Evolutionary conservation across 30 jellyfish, hydroid and myxozoan genomes (phyloP), one percentile per base, ranked within the genome.

Genomic region (Clytia hemisphaerica): DNA sequence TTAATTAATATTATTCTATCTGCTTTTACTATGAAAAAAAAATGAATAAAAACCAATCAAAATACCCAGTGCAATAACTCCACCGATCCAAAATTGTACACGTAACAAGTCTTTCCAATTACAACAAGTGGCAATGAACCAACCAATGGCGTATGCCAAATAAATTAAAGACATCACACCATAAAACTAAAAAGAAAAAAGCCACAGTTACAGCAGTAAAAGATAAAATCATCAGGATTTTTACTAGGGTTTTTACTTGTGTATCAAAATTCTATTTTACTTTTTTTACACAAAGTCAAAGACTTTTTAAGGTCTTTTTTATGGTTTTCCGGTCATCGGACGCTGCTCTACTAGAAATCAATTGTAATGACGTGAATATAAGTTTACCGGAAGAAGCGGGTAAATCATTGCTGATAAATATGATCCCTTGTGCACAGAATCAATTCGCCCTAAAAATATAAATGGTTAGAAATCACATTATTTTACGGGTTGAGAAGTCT

Each of bases 81-180:
- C 93, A 1, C 95, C 93, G 46, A 85, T 77, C 95, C 95, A 85
- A 61, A 85, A 85, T 93, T 85, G 95, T 42, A 85, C 79, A 28
- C 95, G 45, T 22, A 85, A 82, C 16, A 85, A 78, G 26, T 85
- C 95, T 62, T 93, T 77, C 95, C 95, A 85, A 58, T 85, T 85
- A 57, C 88, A 85, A 44, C 95, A 85, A 5, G 95, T 70, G 7
- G 89, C 93, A 47, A 72, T 68, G 47, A 85, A 61, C 95, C 95
- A 85, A 25, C 93, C 95, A 71, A 78, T 64, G 2, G 95, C 95
- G 57, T 46, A 85, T 1, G 67, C 83, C 31, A 76, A 71, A 46
- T 85, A 85, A 14, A 85, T 72, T 77, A 85, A 58, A 10, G 95
- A 85, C 93, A 85, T 58, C 40, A 72, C 88, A 30, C 95, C 95